These are phyloP conservation scores for Caenorhabditis auriculariae DNA, from an alignment of 2,888 invertebrate species.

Conservation along the genomic window DNA sequence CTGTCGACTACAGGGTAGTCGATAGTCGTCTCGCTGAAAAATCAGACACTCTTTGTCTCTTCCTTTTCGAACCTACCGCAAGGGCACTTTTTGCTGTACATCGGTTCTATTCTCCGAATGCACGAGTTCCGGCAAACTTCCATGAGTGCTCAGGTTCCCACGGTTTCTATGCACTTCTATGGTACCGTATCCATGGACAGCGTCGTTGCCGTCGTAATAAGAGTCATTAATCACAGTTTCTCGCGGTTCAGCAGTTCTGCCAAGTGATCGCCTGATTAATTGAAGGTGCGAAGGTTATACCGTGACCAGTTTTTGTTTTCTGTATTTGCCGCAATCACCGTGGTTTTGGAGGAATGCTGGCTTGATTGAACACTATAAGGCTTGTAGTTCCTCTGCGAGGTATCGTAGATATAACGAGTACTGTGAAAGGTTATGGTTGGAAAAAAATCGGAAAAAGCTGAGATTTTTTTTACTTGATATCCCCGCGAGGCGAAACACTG, in stretches of 20 bases:
- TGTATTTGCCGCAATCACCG: too few relatives aligned
- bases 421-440: conserved; percentile 8
- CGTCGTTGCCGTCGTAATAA: conserved; percentile 18
- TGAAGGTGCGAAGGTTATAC: too few relatives aligned
- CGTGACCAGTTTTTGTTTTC: too few relatives aligned
- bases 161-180: conserved; percentile 21
- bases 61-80: neutral
- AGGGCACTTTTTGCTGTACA: neutral
- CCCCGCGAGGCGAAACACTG: conserved; percentile 18
- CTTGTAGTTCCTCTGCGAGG: conserved; percentile 20
- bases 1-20: neutral
- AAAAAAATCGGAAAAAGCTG: too few relatives aligned
- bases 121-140: conserved; percentile 20
- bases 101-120: conserved; percentile 32
- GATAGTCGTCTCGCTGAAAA: neutral
- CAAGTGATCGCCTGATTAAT: too few relatives aligned
- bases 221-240: conserved; percentile 28
- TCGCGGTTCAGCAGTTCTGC: conserved; percentile 22
- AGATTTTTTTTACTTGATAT: conserved; percentile 27
- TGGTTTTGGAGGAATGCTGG: conserved; percentile 10
- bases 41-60: neutral
- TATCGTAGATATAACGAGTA: conserved; percentile 26
- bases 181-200: conserved; percentile 16
- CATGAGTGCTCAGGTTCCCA: conserved; percentile 22
- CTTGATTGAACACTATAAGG: conserved; percentile 15